Conservation (phyloP, 2,888 invertebrate species). For the Pycnomerus fuliginosus region DNA sequence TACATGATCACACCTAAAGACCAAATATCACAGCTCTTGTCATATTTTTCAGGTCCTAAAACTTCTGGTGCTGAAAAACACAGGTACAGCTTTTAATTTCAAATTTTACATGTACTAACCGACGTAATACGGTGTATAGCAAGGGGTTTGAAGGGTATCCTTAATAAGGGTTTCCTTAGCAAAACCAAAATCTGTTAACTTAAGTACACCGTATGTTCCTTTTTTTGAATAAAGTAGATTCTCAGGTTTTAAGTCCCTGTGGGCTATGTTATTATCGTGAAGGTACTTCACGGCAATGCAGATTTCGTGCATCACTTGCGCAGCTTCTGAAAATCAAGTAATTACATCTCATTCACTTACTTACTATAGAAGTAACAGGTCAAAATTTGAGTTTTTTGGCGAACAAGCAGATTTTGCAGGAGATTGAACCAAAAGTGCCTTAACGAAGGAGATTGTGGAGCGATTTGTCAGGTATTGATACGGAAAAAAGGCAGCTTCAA, state of each 20-base stretch:
- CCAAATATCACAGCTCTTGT: conserved; percentile 99
- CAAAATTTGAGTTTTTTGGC: no score
- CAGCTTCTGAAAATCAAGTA: conserved; percentile 66
- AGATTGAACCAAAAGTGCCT: no score
- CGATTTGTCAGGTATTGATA: no score
- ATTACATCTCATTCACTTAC: no score
- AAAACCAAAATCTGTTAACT: conserved; percentile 98
- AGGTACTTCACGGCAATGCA: conserved; percentile 92
- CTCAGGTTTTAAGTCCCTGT: conserved; percentile 97
- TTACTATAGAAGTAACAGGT: no score
- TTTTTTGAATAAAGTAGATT: conserved; percentile 87
- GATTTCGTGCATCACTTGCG: conserved; percentile 94
- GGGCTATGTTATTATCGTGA: conserved; percentile 93
- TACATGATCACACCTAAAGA: conserved; percentile 99
- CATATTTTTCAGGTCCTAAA: conserved; percentile 94
- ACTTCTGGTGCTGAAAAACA: conserved; percentile 64
- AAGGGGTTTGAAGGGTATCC: conserved; percentile 94
- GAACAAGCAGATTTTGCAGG: no score
- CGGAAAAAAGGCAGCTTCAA: no score
- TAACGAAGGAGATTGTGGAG: no score
- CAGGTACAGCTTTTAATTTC: not conserved
- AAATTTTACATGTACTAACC: conserved; percentile 56
- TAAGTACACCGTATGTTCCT: conserved; percentile 77
- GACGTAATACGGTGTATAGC: conserved; percentile 99
- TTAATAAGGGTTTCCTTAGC: conserved; percentile 89